Conservation (phyloP, 2,113 vertebrate species). For the Anguilla rostrata region DNA sequence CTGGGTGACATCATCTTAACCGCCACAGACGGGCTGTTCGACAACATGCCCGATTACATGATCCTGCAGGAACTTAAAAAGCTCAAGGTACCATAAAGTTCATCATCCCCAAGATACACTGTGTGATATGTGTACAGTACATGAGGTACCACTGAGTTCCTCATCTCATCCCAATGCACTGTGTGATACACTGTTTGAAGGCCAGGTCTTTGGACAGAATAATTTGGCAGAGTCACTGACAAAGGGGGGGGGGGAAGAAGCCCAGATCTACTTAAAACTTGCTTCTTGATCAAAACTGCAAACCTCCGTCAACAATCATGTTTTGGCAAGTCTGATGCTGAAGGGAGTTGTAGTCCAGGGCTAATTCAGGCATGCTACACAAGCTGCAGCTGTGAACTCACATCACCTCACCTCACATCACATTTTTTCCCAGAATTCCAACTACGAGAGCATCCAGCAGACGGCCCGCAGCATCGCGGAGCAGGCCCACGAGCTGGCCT, state of each 20-base stretch:
- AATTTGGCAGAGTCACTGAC: too few relatives aligned
- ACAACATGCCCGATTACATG: conserved; percentile 99
- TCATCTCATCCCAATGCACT: not conserved
- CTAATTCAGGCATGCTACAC: not conserved
- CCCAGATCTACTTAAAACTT: too few relatives aligned
- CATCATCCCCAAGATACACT: not conserved
- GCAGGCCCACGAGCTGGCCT: conserved; percentile 94
- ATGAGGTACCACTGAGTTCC: not conserved
- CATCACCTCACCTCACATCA: not conserved
- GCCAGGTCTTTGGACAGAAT: too few relatives aligned
- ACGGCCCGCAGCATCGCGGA: conserved; percentile 96
- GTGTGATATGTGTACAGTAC: not conserved
- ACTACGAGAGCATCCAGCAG: conserved; percentile 96
- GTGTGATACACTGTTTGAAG: too few relatives aligned
- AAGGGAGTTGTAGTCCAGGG: not conserved
- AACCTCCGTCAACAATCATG: not conserved
- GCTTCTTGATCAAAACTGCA: not conserved
- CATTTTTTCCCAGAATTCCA: conserved; percentile 74
- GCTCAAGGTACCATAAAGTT: conserved; percentile 77
- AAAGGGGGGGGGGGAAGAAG: too few relatives aligned
- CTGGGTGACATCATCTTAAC: conserved; percentile 97
- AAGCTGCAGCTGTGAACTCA: not conserved
- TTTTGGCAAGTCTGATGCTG: not conserved
- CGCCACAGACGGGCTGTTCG: conserved; percentile 93
- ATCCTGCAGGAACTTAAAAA: conserved; percentile 97